These are phyloP conservation scores for Cettia cetti DNA, from an alignment of 2,113 vertebrate species.

Conservation along the genomic window DNA sequence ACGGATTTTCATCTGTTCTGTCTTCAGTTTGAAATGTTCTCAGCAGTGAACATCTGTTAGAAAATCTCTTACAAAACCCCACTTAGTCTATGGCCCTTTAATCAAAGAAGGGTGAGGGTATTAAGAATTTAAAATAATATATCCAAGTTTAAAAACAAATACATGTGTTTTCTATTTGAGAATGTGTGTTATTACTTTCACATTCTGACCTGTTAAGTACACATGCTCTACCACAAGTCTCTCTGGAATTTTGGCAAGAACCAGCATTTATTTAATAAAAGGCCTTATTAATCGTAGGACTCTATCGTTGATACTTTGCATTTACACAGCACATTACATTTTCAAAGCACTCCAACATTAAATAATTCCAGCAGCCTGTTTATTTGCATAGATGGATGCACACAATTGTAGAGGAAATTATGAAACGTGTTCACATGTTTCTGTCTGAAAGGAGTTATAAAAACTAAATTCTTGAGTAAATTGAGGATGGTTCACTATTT, in stretches of 20 bases:
- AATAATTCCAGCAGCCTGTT: constrained; percentile 55
- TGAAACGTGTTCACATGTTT: constrained; percentile 16
- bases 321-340: constrained; percentile 34
- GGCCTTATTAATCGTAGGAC: constrained; percentile 55
- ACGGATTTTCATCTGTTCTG: constrained; percentile 29
- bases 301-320: constrained; percentile 29
- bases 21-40: constrained; percentile 52
- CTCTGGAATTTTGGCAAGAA: constrained; percentile 64
- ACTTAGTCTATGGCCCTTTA: constrained; percentile 63
- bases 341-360: constrained; percentile 28
- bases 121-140: constrained; percentile 67
- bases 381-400: constrained; percentile 45
- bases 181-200: constrained; percentile 71
- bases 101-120: constrained; percentile 68
- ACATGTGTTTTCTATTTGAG: constrained; percentile 68
- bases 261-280: constrained; percentile 52
- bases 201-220: constrained; percentile 70
- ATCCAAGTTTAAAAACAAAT: constrained; percentile 60
- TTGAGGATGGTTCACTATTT: constrained; percentile 11
- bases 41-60: constrained; percentile 56
- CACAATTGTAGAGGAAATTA: constrained; percentile 55
- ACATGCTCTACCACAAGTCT: constrained; percentile 67
- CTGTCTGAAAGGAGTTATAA: constrained; percentile 43
- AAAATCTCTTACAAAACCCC: constrained; percentile 66
- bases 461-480: constrained; percentile 27